Percentiles rank a stretch among this genome's conserved stretches.
Conservation (phyloP, 2,113 vertebrate genomes). For the Coryphaenoides rupestris region DNA sequence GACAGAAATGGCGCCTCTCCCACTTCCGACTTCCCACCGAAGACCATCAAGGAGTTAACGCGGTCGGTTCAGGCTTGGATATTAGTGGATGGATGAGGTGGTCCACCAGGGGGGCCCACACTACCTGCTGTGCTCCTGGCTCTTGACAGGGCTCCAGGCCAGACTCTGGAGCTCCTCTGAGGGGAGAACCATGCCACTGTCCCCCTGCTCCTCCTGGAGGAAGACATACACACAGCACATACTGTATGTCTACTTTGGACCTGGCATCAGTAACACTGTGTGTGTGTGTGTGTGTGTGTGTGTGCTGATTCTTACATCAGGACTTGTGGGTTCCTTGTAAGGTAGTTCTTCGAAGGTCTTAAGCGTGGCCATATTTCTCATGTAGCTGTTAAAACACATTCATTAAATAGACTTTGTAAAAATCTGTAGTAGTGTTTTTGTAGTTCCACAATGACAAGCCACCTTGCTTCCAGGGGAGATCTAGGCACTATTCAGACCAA, state of each 20-base stretch:
- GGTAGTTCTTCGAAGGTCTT: slow-evolving; percentile 58
- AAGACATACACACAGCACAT: slow-evolving; percentile 12
- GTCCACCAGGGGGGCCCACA: slow-evolving; percentile 10
- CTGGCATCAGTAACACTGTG: neutral
- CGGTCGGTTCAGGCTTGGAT: too few species aligned
- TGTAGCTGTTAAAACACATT: slow-evolving; percentile 47
- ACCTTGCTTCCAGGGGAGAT: too few species aligned
- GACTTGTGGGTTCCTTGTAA: slow-evolving; percentile 29
- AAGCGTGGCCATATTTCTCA: slow-evolving; percentile 55
- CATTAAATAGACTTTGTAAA: neutral
- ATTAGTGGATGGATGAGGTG: neutral
- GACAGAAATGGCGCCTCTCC: too few species aligned
- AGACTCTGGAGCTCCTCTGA: slow-evolving; percentile 81
- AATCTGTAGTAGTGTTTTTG: too few species aligned
- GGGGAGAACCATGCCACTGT: slow-evolving; percentile 79
- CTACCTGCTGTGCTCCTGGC: slow-evolving; percentile 68
- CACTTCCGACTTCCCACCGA: too few species aligned
- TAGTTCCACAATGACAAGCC: too few species aligned
- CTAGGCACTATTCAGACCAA: too few species aligned
- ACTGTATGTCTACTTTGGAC: neutral
- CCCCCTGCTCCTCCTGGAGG: slow-evolving; percentile 78
- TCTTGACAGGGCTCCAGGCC: slow-evolving; percentile 65
- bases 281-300: neutral
- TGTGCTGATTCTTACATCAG: slow-evolving; percentile 51
- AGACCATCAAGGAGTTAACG: too few species aligned